phyloP scores from a whole-genome alignment of 2,797 vertebrate genomes.

The Neosilurus hyrtlii region DNA sequence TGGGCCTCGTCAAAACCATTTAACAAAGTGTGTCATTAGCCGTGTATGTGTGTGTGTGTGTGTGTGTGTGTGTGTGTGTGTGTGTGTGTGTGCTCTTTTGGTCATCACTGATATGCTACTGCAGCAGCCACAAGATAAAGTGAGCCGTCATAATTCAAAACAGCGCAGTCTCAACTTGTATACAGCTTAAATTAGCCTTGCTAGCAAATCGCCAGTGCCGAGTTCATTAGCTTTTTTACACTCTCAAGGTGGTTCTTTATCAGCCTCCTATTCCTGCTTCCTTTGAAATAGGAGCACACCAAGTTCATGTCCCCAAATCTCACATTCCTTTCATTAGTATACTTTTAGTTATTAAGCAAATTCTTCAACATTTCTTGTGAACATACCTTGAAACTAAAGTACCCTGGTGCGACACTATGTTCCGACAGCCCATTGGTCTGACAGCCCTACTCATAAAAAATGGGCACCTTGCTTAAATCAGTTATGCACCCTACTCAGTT shows the following conservation, averaged over 20 bases:
- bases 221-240: conserved; percentile 15
- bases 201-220: conserved; percentile 53
- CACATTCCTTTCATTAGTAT: background rate
- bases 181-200: conserved; percentile 56
- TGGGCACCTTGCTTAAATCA: too few relatives aligned
- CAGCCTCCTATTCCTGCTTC: background rate
- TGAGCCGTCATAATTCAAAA: conserved; percentile 75
- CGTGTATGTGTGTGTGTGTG: conserved; percentile 51
- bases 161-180: conserved; percentile 62
- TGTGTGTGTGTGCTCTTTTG: conserved; percentile 57
- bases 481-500: too few relatives aligned
- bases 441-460: too few relatives aligned
- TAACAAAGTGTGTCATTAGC: conserved; percentile 56
- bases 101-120: conserved; percentile 50
- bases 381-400: background rate
- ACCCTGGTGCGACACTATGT: too few relatives aligned
- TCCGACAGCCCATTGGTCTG: too few relatives aligned
- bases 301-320: background rate
- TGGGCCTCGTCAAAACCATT: conserved; percentile 59
- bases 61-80: background rate
- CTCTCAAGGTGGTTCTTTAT: conserved; percentile 5
- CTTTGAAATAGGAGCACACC: background rate
- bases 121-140: conserved; percentile 73
- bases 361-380: background rate
- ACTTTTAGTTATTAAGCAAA: background rate